Evolutionary conservation across 2,888 invertebrate species (phyloP).

Genomic region (Ophraella communa): DNA sequence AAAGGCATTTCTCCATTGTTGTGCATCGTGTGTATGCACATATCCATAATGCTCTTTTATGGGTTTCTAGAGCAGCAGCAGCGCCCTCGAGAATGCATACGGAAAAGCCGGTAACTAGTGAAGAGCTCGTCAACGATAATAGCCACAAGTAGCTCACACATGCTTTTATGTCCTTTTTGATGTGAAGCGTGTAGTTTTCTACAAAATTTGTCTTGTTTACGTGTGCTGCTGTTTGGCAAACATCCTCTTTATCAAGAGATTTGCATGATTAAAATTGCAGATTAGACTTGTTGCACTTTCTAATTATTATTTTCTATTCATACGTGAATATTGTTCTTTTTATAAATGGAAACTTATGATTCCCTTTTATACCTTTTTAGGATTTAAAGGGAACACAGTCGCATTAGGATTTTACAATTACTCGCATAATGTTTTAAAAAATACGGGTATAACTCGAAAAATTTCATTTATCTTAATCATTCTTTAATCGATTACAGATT

Average conservation of each 20-base stretch:
- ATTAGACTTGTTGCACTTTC: slow-evolving; percentile 39
- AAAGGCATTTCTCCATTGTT: slow-evolving; percentile 13
- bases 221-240: slow-evolving; percentile 40
- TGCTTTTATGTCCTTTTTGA: slow-evolving; percentile 56
- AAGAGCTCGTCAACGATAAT: slow-evolving; percentile 58
- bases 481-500: not conserved
- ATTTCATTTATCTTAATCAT: not conserved
- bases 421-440: not conserved
- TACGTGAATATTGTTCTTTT: slow-evolving; percentile 18
- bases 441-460: not conserved
- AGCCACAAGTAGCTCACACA: slow-evolving; percentile 58
- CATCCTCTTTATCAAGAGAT: slow-evolving; percentile 40
- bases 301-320: slow-evolving; percentile 33
- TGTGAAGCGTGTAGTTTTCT: slow-evolving; percentile 55
- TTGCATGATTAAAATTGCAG: slow-evolving; percentile 41
- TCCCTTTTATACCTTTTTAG: not conserved
- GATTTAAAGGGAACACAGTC: not conserved
- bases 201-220: slow-evolving; percentile 57
- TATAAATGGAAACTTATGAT: slow-evolving; percentile 20
- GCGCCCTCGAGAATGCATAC: slow-evolving; percentile 50
- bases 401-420: not conserved
- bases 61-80: slow-evolving; percentile 41
- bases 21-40: slow-evolving; percentile 33
- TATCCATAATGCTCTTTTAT: slow-evolving; percentile 48
- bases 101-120: slow-evolving; percentile 48